Base-by-base conservation (phyloP, 2,797 vertebrate genomes). In the Tarsius wallacei region DNA sequence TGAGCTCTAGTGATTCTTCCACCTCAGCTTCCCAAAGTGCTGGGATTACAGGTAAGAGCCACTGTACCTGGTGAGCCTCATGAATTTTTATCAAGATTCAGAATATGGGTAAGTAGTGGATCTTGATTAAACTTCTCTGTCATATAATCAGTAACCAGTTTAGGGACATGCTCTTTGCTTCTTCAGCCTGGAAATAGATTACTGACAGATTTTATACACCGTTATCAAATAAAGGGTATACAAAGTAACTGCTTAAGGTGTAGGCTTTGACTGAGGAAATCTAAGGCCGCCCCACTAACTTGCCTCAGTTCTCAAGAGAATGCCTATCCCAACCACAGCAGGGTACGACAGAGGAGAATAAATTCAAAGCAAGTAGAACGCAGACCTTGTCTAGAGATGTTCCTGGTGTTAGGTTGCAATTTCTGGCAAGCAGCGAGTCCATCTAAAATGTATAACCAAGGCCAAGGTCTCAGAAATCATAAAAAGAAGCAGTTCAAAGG, bases 111-210 rank as follows among this genome's bases (percentile, higher is more conserved):
- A 83, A 99, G 98, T 94, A 99, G 99, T 97, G 99, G 98, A 80
- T 99, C 99, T 97, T 99, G 57, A 97, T 98, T 99, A 87, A 99
- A 53, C 96, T 99, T 99, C 77, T 99, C 99, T 70, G 98, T 97
- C 93, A 98, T 96, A 96, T 99, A 99, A 90, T 98, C 98, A 53
- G 98, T 87, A 15, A 99, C 98, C 97, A 99, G 98, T 55, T 98
- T 96, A 51, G 98, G 96, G 11, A 99, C 86, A 0, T 68, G 96
- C 0, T 99, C 98, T 91, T 99, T 98, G 76, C 99, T 99, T 98
- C 99, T 99, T 99, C 99, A 99, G 2, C 99, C 99, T 99, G 96
- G 3, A 93, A 24, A 85, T 36, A 96, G 47, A 90, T 24, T 80
- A 90, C 55, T 70, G 49, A 51, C 6, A 57, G 28, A 86, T 64